phyloP scores from a whole-genome alignment of 2,797 vertebrate genomes.

The Pseudocheirus occidentalis region DNA sequence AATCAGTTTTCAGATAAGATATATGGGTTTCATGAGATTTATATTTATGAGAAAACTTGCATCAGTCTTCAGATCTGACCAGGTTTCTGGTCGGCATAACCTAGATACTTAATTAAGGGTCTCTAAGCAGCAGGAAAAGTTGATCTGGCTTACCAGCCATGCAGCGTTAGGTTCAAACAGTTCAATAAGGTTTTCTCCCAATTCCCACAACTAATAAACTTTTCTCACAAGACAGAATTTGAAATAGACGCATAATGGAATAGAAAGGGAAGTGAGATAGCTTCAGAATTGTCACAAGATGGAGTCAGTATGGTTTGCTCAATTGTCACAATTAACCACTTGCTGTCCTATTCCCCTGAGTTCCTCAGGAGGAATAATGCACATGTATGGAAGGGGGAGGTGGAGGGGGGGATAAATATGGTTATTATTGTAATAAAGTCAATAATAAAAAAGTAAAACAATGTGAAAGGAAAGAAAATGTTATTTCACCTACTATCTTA shows the following conservation, averaged over 20 bases:
- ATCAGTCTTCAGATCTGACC: neutral
- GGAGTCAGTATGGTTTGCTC: neutral
- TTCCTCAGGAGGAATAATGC: neutral
- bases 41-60: neutral
- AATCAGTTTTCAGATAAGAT: too few species aligned
- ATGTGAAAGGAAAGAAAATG: slow-evolving; percentile 6
- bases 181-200: neutral
- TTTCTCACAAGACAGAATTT: neutral
- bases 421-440: neutral
- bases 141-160: neutral
- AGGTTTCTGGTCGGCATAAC: neutral
- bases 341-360: neutral
- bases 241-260: neutral
- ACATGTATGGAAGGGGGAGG: too few species aligned
- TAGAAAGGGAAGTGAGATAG: neutral
- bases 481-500: neutral
- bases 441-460: neutral
- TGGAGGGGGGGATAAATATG: neutral
- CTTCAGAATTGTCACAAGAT: neutral
- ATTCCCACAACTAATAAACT: neutral
- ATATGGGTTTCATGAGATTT: neutral
- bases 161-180: neutral
- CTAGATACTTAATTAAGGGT: neutral
- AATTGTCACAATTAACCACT: neutral
- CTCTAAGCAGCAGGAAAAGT: neutral